Evolutionary conservation across 2,888 invertebrate species (phyloP).

Genomic region (Aphidoletes aphidimyza): DNA sequence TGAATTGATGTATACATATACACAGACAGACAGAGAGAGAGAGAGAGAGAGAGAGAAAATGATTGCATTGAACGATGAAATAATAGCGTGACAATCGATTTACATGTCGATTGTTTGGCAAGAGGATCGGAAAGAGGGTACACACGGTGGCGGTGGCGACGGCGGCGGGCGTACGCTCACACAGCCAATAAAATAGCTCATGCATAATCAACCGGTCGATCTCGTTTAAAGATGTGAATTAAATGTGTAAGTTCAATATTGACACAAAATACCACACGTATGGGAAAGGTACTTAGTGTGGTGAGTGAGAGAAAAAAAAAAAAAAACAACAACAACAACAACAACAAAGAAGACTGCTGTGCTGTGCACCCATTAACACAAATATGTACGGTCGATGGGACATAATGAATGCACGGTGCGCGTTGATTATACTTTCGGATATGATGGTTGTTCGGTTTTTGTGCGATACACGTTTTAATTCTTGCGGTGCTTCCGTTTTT

Average conservation of each 20-base stretch:
- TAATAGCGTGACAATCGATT: not conserved
- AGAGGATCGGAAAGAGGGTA: too few species aligned
- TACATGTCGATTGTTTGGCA: too few species aligned
- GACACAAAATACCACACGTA: not conserved
- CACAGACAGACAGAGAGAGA: too few species aligned
- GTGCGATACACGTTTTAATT: too few species aligned
- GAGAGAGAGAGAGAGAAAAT: too few species aligned
- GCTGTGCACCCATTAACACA: not conserved
- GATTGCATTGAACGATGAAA: not conserved
- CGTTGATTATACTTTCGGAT: not conserved
- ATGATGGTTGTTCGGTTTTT: not conserved
- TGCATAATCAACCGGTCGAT: too few species aligned
- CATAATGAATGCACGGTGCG: not conserved
- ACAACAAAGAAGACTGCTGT: not conserved
- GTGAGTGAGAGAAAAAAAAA: not conserved
- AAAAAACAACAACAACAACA: too few species aligned
- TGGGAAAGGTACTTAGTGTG: not conserved
- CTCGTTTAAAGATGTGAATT: too few species aligned
- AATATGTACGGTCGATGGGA: not conserved
- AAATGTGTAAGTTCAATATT: conserved; percentile 5
- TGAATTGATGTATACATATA: too few species aligned
- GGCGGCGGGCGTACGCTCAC: too few species aligned
- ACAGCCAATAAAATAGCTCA: too few species aligned
- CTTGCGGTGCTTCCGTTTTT: not conserved
- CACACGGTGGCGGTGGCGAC: too few species aligned